Evolutionary conservation across 2,888 invertebrate genomes (phyloP).

Genomic region (Dryococelus australis): DNA sequence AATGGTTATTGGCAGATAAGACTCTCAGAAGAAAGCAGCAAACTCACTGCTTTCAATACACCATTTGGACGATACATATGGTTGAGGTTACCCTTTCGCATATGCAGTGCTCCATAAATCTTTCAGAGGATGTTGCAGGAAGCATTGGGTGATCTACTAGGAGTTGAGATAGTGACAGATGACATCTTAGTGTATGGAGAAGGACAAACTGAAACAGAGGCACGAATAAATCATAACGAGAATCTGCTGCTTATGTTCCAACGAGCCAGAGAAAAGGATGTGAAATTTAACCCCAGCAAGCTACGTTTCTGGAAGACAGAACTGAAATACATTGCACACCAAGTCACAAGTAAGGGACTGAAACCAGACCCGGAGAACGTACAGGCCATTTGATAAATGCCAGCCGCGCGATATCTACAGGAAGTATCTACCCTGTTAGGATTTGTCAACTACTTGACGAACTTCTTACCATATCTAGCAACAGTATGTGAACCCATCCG

Average conservation of each 20-base stretch:
- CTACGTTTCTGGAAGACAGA: background rate
- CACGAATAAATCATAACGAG: background rate
- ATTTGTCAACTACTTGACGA: background rate
- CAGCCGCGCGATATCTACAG: background rate
- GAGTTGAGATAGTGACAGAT: slow-evolving; percentile 6
- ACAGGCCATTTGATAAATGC: background rate
- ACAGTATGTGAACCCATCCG: background rate
- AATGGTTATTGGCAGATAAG: background rate
- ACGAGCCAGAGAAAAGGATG: background rate
- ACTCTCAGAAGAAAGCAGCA: slow-evolving; percentile 5
- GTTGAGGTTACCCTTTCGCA: background rate
- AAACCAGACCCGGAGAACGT: background rate
- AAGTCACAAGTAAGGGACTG: background rate
- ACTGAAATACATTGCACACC: background rate
- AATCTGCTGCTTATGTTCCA: background rate
- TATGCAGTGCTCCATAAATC: background rate
- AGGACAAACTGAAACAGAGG: background rate
- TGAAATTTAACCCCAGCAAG: background rate
- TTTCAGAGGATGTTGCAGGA: background rate
- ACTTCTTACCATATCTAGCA: too few species aligned
- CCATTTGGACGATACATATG: background rate
- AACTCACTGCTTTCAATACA: background rate
- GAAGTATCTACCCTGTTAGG: background rate
- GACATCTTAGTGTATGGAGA: background rate
- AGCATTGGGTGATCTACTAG: background rate